These are phyloP conservation scores for Rhipidura dahli DNA, from an alignment of 2,113 vertebrate genomes.

Conservation along the genomic window DNA sequence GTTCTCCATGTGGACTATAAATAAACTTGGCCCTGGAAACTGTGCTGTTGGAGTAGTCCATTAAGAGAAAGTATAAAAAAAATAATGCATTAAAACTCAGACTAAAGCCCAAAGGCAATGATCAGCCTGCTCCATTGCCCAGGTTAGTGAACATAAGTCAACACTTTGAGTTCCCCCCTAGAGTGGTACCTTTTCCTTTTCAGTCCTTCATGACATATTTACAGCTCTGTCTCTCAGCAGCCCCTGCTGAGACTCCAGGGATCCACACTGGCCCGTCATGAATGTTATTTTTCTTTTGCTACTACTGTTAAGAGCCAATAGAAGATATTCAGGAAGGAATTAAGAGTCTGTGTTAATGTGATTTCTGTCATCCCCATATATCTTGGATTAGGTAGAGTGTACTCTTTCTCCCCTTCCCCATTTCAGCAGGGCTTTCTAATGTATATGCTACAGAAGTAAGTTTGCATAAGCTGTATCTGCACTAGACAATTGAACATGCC, in stretches of 20 bases:
- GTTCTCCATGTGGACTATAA: not conserved
- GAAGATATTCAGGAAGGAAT: conserved; percentile 20
- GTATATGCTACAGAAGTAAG: not conserved
- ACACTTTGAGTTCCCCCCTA: not conserved
- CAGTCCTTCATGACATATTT: not conserved
- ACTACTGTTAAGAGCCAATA: not conserved
- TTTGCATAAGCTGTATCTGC: not conserved
- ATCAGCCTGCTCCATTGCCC: not conserved
- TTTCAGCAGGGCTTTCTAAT: not conserved
- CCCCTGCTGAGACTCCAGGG: not conserved
- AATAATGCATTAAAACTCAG: not conserved
- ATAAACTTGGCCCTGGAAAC: not conserved
- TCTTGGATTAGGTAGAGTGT: not conserved
- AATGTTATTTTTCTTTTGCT: not conserved
- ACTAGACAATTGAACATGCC: not conserved
- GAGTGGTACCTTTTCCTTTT: not conserved
- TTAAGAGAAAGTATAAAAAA: not conserved
- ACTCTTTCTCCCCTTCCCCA: not conserved
- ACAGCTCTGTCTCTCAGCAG: conserved; percentile 1
- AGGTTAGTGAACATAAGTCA: not conserved
- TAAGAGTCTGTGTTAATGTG: not conserved
- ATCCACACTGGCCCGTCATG: not conserved
- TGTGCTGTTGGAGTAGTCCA: not conserved
- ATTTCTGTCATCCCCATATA: conserved; percentile 19
- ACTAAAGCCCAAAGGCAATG: not conserved